A percentile compares a stretch with the other conserved stretches of the same genome.
These are phyloP conservation scores for Strix uralensis DNA, from an alignment of 2,113 vertebrate species.

Conservation along the genomic window DNA sequence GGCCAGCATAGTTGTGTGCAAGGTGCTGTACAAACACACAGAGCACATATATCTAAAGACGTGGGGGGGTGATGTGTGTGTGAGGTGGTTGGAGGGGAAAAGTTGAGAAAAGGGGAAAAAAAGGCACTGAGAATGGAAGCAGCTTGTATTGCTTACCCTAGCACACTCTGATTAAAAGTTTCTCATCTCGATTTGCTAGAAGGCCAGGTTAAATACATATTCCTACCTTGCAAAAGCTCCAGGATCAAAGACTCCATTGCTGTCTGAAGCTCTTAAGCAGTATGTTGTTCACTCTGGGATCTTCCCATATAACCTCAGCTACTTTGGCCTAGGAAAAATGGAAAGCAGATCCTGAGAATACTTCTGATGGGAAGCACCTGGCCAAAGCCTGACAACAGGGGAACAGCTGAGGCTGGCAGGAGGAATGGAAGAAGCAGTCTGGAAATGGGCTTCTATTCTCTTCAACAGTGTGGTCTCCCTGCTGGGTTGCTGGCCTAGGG, in stretches of 20 bases:
- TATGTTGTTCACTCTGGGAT: neutral
- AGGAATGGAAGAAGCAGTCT: neutral
- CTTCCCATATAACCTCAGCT: neutral
- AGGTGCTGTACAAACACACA: neutral
- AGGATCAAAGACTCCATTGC: neutral
- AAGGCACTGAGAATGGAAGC: neutral
- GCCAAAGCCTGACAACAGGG: neutral
- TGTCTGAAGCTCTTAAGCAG: neutral
- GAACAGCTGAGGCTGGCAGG: slow-evolving; percentile 7
- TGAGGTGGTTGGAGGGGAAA: neutral
- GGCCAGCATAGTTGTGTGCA: neutral
- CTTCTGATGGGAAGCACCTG: neutral
- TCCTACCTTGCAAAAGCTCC: neutral
- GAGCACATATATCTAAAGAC: neutral
- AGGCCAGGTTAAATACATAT: neutral
- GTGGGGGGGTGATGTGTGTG: no score
- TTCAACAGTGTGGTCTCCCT: neutral
- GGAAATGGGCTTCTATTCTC: neutral
- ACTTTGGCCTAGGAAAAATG: neutral
- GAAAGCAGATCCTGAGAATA: neutral
- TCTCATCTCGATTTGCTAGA: neutral
- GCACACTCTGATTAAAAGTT: neutral
- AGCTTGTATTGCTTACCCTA: neutral
- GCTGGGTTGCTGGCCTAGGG: slow-evolving; percentile 9
- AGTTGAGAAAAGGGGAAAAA: neutral